A percentile compares a stretch with the other conserved stretches of the same genome.
phyloP scores from a whole-genome alignment of 2,113 vertebrate species.

The Symphodus melops region DNA sequence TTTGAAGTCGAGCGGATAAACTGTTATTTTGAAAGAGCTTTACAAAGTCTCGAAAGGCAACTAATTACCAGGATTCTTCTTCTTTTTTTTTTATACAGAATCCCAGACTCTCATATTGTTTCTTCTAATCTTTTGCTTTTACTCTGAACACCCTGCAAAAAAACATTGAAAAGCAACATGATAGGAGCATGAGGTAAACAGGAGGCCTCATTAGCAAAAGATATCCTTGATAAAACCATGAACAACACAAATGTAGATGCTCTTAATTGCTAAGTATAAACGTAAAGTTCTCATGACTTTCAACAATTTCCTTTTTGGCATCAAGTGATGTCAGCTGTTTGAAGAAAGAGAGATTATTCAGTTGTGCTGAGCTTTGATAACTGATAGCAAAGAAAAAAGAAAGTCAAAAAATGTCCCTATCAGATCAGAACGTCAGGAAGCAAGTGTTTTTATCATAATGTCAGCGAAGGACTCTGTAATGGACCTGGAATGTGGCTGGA shows the following conservation, averaged over 20 bases:
- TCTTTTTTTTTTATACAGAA: neutral
- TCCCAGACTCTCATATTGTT: neutral
- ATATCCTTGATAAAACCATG: conserved; percentile 36
- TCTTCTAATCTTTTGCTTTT: neutral
- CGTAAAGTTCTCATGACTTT: conserved; percentile 34
- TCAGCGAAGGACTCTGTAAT: conserved; percentile 70
- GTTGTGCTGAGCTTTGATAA: conserved; percentile 63
- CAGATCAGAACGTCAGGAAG: conserved; percentile 85
- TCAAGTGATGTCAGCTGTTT: conserved; percentile 50
- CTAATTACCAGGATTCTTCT: no score
- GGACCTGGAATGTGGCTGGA: conserved; percentile 68
- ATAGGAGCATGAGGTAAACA: conserved; percentile 6
- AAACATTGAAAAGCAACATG: neutral
- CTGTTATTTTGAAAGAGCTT: conserved; percentile 65
- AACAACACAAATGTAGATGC: conserved; percentile 48
- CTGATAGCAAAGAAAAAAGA: conserved; percentile 57
- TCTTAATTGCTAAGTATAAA: conserved; percentile 30
- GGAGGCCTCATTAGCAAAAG: conserved; percentile 38
- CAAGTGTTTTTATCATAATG: conserved; percentile 77
- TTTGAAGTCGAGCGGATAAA: conserved; percentile 72
- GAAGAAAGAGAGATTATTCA: conserved; percentile 54
- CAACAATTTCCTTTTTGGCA: conserved; percentile 36
- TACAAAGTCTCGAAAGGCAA: neutral
- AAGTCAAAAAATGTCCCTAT: conserved; percentile 61
- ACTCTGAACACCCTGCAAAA: neutral